These are phyloP conservation scores for Danio kyathit DNA, from an alignment of 2,797 vertebrate genomes.

Conservation along the genomic window DNA sequence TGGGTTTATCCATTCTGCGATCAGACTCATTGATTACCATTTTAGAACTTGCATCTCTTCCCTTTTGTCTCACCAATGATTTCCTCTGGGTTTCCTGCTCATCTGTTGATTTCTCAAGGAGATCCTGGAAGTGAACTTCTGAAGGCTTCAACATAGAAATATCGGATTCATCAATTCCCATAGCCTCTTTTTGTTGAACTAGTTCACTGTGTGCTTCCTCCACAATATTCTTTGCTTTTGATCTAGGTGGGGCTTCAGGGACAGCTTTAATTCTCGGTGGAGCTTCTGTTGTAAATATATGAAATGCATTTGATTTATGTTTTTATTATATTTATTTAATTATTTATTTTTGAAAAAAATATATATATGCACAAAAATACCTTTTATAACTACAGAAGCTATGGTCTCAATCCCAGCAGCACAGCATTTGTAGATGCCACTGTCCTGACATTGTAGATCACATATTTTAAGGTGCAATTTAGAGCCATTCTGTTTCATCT, in stretches of 20 bases:
- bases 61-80: slow-evolving; percentile 1
- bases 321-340: neutral
- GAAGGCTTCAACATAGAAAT: neutral
- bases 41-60: neutral
- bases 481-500: slow-evolving; percentile 16
- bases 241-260: slow-evolving; percentile 49
- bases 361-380: neutral
- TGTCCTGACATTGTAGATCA: slow-evolving; percentile 43
- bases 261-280: slow-evolving; percentile 15
- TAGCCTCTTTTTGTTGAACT: neutral
- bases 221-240: slow-evolving; percentile 22
- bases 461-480: neutral
- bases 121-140: slow-evolving; percentile 11
- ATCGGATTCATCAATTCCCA: slow-evolving; percentile 1
- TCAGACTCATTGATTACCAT: neutral
- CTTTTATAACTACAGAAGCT: slow-evolving; percentile 68
- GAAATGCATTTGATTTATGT: neutral
- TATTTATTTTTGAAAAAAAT: too few relatives aligned
- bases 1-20: neutral
- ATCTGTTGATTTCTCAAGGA: slow-evolving; percentile 15
- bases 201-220: slow-evolving; percentile 8
- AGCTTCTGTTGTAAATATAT: slow-evolving; percentile 2
- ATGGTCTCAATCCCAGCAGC: slow-evolving; percentile 47
- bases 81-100: slow-evolving; percentile 8
- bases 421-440: slow-evolving; percentile 59